Conservation (phyloP, 2,113 vertebrate species). For the Trochalopteron elliotii region DNA sequence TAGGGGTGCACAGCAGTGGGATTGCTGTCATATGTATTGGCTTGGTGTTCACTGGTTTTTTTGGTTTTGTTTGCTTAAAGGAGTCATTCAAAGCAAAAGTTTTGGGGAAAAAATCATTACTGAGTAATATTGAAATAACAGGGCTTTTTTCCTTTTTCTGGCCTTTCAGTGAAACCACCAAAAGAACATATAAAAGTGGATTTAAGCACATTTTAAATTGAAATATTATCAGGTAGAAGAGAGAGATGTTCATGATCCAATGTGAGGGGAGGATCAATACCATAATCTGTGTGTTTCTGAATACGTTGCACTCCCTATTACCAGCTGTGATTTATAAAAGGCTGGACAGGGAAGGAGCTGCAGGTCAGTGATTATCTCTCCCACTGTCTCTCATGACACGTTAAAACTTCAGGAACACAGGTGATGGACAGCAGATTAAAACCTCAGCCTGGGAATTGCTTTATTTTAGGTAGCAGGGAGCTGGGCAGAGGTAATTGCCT, state of each 20-base stretch:
- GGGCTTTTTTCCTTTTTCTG: not conserved
- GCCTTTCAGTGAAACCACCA: not conserved
- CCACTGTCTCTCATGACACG: not conserved
- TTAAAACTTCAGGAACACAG: not conserved
- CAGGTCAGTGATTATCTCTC: slow-evolving; percentile 2
- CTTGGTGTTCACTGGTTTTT: not conserved
- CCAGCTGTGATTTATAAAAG: not conserved
- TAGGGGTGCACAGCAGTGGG: not conserved
- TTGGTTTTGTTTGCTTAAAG: not conserved
- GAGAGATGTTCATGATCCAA: not conserved
- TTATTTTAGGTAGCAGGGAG: not conserved
- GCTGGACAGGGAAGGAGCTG: not conserved
- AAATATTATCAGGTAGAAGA: not conserved
- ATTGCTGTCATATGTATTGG: not conserved
- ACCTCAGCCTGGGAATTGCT: not conserved
- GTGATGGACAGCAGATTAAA: not conserved
- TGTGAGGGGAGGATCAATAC: slow-evolving; percentile 18
- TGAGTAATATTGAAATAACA: not conserved
- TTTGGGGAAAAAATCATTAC: not conserved
- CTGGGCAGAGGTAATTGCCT: not conserved
- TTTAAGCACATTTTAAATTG: not conserved
- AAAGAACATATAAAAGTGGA: not conserved
- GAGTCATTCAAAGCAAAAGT: not conserved
- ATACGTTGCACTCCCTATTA: not conserved
- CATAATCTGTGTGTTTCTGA: slow-evolving; percentile 18